Evolutionary conservation across 2,797 vertebrate genomes (phyloP).

Genomic region (Epinephelus coioides): DNA sequence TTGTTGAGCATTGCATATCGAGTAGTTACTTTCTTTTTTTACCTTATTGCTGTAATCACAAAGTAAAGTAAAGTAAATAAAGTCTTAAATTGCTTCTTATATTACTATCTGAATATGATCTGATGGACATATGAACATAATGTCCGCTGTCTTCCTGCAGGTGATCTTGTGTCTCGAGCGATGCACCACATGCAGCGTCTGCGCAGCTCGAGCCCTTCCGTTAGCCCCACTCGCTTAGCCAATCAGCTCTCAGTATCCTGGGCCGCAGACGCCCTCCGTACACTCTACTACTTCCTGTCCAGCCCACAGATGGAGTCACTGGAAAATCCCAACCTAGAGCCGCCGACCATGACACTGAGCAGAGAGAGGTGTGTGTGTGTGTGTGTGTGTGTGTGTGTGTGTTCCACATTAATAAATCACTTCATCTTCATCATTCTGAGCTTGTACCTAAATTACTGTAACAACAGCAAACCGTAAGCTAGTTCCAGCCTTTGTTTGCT

Average conservation of each 20-base stretch:
- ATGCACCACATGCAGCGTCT: conserved; percentile 95
- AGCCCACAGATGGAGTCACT: conserved; percentile 94
- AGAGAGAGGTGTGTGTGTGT: conserved; percentile 81
- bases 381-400: too few species aligned
- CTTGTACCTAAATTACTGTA: not conserved
- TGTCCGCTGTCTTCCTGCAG: conserved; percentile 72
- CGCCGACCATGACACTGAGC: conserved; percentile 89
- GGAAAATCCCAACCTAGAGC: conserved; percentile 95
- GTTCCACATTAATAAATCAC: not conserved
- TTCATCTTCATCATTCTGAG: not conserved
- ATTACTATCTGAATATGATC: not conserved
- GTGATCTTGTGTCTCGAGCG: conserved; percentile 93
- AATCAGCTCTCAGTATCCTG: conserved; percentile 90
- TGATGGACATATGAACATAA: not conserved
- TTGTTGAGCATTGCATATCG: too few species aligned
- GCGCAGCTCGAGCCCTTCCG: conserved; percentile 79
- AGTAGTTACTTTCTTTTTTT: too few species aligned
- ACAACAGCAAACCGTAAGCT: not conserved
- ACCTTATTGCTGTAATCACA: too few species aligned
- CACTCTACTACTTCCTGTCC: conserved; percentile 96
- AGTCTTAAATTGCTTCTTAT: not conserved
- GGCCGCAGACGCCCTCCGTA: conserved; percentile 93
- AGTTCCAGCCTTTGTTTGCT: not conserved
- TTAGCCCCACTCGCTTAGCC: conserved; percentile 85
- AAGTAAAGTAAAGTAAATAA: too few species aligned